A percentile compares a stretch with the other conserved stretches of the same genome.
Conservation (phyloP, 1,140 invertebrate species). For the Ostrea edulis region DNA sequence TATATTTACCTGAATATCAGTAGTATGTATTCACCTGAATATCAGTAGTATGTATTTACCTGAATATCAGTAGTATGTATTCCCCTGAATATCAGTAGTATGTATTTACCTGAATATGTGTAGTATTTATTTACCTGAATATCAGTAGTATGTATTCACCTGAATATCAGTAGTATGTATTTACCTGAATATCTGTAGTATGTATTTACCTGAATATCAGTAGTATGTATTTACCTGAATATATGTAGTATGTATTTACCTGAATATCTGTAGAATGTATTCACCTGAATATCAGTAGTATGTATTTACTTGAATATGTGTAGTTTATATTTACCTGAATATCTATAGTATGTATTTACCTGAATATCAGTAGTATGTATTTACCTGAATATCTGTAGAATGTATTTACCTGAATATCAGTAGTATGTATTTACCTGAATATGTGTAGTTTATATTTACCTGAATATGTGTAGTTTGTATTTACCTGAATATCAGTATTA, state of each 20-base stretch:
- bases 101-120: no score
- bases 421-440: conserved; percentile 90
- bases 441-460: no score
- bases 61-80: conserved; percentile 95
- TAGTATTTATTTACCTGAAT: no score
- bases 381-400: no score
- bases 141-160: conserved; percentile 94
- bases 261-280: conserved; percentile 95
- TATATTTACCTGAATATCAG: conserved; percentile 95
- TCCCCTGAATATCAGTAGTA: conserved; percentile 98
- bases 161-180: conserved; percentile 95
- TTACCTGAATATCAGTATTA: conserved; percentile 98
- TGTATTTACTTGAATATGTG: no score
- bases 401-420: conserved; percentile 99
- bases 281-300: conserved; percentile 98
- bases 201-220: conserved; percentile 95
- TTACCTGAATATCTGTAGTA: conserved; percentile 98
- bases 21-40: conserved; percentile 96
- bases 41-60: conserved; percentile 94
- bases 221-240: conserved; percentile 90
- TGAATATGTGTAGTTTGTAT: conserved; percentile 95
- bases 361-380: conserved; percentile 95
- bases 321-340: no score
- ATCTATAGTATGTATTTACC: conserved; percentile 94
- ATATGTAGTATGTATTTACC: no score